These are phyloP conservation scores for Elephantulus edwardii DNA, from an alignment of 2,113 vertebrate genomes.

Conservation along the genomic window DNA sequence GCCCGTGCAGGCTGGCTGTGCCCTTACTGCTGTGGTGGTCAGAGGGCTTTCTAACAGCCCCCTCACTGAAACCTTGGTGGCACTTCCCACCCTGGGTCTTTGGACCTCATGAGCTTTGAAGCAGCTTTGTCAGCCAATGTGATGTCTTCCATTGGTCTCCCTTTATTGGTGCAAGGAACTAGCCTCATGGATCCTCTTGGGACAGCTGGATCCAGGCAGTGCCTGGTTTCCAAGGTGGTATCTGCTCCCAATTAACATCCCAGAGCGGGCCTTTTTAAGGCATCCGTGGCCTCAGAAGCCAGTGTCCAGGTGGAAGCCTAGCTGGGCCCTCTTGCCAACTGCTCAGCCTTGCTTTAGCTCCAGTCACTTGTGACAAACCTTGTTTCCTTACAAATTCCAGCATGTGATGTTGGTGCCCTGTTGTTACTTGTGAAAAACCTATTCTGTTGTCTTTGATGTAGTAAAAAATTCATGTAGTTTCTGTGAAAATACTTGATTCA, in stretches of 20 bases:
- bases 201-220: conserved; percentile 28
- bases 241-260: conserved; percentile 45
- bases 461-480: conserved; percentile 86
- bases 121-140: conserved; percentile 33
- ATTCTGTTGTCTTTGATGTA: conserved; percentile 88
- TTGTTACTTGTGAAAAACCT: conserved; percentile 88
- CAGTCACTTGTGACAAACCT: conserved; percentile 70
- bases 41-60: background rate
- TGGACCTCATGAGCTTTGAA: conserved; percentile 32
- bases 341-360: conserved; percentile 56
- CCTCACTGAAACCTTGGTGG: background rate
- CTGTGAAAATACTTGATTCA: conserved; percentile 85
- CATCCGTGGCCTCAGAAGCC: conserved; percentile 23
- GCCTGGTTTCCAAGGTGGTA: conserved; percentile 28
- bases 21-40: background rate
- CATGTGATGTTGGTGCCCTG: conserved; percentile 90
- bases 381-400: conserved; percentile 85
- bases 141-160: conserved; percentile 45
- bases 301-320: background rate
- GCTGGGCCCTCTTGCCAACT: conserved; percentile 28
- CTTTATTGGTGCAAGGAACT: conserved; percentile 47
- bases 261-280: conserved; percentile 42
- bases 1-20: background rate
- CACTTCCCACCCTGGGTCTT: background rate
- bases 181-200: conserved; percentile 25